A percentile compares a stretch with the other conserved stretches of the same genome.
phyloP scores from a whole-genome alignment of 2,113 vertebrate genomes.

The Ovibos moschatus region DNA sequence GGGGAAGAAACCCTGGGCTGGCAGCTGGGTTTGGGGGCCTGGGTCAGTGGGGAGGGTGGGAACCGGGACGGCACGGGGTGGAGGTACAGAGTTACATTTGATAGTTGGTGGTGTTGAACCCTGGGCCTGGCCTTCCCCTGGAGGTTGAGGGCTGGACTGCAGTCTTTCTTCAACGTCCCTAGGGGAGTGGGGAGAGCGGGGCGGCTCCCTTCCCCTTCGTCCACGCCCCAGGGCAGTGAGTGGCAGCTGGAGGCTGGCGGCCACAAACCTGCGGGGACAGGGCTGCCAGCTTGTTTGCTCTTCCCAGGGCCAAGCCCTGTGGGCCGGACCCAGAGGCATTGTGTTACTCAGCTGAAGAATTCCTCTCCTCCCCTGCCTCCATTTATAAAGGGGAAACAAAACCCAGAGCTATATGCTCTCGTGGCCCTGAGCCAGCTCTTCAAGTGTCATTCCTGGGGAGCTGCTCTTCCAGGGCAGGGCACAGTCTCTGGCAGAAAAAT shows the following conservation, averaged over 20 bases:
- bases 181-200: background rate
- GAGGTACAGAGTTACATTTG: background rate
- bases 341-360: constrained; percentile 70
- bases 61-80: rapidly evolving
- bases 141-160: background rate
- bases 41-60: background rate
- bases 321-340: constrained; percentile 38
- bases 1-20: background rate
- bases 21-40: background rate
- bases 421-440: constrained; percentile 63
- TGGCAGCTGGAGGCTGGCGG: constrained; percentile 28
- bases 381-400: constrained; percentile 53
- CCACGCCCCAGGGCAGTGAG: constrained; percentile 12
- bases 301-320: constrained; percentile 76
- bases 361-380: constrained; percentile 32
- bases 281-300: constrained; percentile 72
- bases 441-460: constrained; percentile 10
- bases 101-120: background rate
- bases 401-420: background rate
- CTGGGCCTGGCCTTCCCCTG: background rate
- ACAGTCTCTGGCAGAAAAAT: background rate
- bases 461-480: constrained; percentile 6
- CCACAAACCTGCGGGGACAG: constrained; percentile 64
- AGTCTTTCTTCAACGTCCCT: background rate
- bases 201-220: rapidly evolving